Evolutionary conservation across 1,140 invertebrate genomes (phyloP).

Genomic region (Lasioglossum baleicum): DNA sequence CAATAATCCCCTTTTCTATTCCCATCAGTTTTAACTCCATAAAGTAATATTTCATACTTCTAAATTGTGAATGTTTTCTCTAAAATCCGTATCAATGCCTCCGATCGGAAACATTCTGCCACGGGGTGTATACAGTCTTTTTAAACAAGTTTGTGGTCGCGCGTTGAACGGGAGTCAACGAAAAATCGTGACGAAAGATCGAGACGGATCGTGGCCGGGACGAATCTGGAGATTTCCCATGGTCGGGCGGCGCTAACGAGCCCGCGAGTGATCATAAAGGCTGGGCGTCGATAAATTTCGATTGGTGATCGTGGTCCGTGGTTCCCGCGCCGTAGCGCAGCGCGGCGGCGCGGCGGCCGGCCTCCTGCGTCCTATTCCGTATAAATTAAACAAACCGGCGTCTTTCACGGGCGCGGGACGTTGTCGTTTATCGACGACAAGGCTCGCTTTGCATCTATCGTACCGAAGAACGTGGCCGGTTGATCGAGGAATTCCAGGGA

Average conservation of each 20-base stretch:
- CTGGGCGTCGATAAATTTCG: constrained; percentile 35
- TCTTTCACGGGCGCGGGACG: constrained; percentile 40
- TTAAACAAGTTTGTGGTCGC: too few species aligned
- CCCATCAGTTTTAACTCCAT: too few species aligned
- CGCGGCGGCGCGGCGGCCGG: background rate
- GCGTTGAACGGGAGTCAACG: too few species aligned
- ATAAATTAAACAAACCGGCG: constrained; percentile 44
- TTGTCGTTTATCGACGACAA: constrained; percentile 55
- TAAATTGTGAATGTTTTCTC: too few species aligned
- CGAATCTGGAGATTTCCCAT: background rate
- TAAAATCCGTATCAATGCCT: too few species aligned
- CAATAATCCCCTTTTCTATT: too few species aligned
- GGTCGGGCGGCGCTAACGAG: constrained; percentile 20
- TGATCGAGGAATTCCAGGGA: constrained; percentile 61
- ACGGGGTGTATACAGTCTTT: too few species aligned
- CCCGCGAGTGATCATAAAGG: constrained; percentile 17
- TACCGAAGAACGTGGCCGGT: constrained; percentile 44
- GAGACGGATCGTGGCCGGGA: background rate
- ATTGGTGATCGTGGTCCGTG: constrained; percentile 15
- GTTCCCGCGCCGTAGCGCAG: too few species aligned
- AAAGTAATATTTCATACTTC: too few species aligned
- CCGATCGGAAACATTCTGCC: too few species aligned
- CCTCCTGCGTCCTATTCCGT: constrained; percentile 10
- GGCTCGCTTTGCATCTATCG: constrained; percentile 62
- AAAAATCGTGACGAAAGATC: background rate